These are phyloP conservation scores for Nasonovia ribisnigri DNA, from an alignment of 2,888 invertebrate species.

Conservation along the genomic window DNA sequence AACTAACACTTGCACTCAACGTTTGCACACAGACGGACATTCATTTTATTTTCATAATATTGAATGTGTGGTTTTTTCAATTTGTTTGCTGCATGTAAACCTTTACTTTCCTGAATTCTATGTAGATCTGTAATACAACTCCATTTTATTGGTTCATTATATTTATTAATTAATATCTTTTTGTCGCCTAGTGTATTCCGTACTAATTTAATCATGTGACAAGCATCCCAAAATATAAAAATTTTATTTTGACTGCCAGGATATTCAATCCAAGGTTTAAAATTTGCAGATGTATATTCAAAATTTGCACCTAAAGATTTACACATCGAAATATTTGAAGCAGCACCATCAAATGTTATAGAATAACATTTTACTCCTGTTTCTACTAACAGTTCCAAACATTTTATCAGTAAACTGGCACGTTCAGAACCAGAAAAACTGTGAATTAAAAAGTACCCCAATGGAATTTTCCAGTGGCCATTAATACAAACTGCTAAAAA, in stretches of 20 bases:
- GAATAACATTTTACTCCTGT: constrained; percentile 57
- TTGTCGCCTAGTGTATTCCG: background rate
- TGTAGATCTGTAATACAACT: no score
- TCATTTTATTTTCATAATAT: constrained; percentile 29
- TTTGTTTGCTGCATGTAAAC: no score
- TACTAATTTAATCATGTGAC: constrained; percentile 26
- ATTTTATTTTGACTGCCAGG: constrained; percentile 10
- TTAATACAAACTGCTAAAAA: constrained; percentile 63
- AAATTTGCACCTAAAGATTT: constrained; percentile 17
- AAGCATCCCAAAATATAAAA: constrained; percentile 27
- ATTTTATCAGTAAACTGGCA: constrained; percentile 45
- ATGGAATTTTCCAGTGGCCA: constrained; percentile 64
- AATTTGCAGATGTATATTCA: constrained; percentile 10
- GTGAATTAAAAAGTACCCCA: no score
- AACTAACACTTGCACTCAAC: background rate
- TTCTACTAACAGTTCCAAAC: constrained; percentile 48
- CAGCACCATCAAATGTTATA: constrained; percentile 64
- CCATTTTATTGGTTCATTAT: background rate
- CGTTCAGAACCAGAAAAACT: constrained; percentile 2
- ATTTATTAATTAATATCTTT: constrained; percentile 24
- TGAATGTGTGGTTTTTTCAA: constrained; percentile 34
- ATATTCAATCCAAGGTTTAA: constrained; percentile 39
- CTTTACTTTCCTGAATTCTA: no score
- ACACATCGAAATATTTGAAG: constrained; percentile 30
- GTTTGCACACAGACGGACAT: background rate